These are phyloP conservation scores for Urocolius indicus DNA, from an alignment of 2,113 vertebrate genomes.

Conservation along the genomic window DNA sequence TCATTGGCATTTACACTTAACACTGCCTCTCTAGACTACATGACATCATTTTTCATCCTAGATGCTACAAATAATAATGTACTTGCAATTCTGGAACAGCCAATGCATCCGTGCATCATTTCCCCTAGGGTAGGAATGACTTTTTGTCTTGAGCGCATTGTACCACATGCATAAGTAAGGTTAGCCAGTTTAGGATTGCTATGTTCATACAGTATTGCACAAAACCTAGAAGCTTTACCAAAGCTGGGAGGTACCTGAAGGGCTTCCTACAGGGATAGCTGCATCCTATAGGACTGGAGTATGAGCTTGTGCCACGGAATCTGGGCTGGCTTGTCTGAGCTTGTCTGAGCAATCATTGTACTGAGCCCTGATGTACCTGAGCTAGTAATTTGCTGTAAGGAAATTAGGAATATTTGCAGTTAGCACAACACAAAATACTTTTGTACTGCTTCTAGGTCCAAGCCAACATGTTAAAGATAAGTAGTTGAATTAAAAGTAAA, in stretches of 20 bases:
- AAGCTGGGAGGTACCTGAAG: neutral
- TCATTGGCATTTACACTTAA: neutral
- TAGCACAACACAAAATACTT: neutral
- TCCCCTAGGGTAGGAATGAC: neutral
- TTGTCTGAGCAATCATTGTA: neutral
- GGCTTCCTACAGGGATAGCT: neutral
- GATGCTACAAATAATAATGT: neutral
- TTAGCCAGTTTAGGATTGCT: neutral
- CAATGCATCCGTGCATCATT: neutral
- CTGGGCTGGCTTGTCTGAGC: neutral
- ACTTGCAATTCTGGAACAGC: neutral
- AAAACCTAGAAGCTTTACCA: neutral
- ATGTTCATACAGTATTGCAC: neutral
- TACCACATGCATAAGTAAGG: accelerated
- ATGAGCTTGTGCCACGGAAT: neutral
- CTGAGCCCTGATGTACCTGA: neutral
- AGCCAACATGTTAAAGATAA: neutral
- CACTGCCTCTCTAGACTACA: neutral
- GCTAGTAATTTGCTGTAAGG: neutral
- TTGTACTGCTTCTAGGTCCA: neutral
- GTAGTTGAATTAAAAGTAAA: neutral
- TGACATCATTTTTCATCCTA: neutral
- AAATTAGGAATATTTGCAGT: neutral
- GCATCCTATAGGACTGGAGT: neutral
- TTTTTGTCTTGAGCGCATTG: neutral